These are phyloP conservation scores for Clytia hemisphaerica DNA, from an alignment of 30 jellyfish, hydroid and myxozoan genomes.

Conservation along the genomic window DNA sequence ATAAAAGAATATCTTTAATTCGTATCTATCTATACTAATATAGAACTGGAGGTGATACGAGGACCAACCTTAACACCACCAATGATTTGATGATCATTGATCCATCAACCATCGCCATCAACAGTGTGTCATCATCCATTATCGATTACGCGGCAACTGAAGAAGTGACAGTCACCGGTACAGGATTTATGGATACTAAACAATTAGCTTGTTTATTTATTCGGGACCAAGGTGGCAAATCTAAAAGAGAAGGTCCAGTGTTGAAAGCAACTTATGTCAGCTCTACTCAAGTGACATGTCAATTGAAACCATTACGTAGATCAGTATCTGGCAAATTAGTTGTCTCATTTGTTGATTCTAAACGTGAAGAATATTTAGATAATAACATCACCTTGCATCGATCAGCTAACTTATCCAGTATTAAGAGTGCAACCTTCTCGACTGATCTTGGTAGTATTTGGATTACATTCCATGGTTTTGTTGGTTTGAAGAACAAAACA, in stretches of 20 bases:
- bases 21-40: too few relatives aligned
- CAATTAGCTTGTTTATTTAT: constrained; percentile 25
- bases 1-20: too few relatives aligned
- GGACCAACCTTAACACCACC: too few relatives aligned
- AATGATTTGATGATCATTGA: too few relatives aligned
- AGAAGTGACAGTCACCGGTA: constrained; percentile 20
- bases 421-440: constrained; percentile 5
- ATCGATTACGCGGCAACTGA: too few relatives aligned
- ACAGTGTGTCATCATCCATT: too few relatives aligned
- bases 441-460: constrained; percentile 1
- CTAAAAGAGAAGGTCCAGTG: too few relatives aligned
- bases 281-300: constrained; percentile 22
- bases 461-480: too few relatives aligned
- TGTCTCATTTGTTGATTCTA: constrained; percentile 23
- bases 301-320: background rate
- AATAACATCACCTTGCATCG: background rate
- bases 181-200: constrained; percentile 12
- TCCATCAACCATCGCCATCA: too few relatives aligned
- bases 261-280: constrained; percentile 25
- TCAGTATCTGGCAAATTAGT: background rate
- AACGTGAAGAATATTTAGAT: background rate
- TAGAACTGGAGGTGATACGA: too few relatives aligned
- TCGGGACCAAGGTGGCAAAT: background rate
- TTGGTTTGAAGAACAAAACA: too few relatives aligned
- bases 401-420: constrained; percentile 9